A percentile compares a stretch with the other conserved stretches of the same genome.
Conservation (phyloP, 2,888 invertebrate genomes). For the Hetaerina titia region DNA sequence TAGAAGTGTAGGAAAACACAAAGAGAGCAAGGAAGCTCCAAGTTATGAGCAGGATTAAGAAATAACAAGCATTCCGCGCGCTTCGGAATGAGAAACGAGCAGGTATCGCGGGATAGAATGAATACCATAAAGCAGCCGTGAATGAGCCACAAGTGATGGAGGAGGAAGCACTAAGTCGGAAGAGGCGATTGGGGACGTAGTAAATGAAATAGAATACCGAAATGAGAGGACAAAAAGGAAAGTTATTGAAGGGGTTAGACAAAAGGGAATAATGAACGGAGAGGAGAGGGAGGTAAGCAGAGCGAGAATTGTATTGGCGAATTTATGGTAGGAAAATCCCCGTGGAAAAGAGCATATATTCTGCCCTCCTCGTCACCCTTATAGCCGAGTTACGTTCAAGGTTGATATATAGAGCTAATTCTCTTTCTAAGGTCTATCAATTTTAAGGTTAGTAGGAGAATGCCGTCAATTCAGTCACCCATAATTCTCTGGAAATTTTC, state of each 20-base stretch:
- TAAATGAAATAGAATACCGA: not conserved
- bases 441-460: not conserved
- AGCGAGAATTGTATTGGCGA: not conserved
- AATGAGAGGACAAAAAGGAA: not conserved
- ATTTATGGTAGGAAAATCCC: slow-evolving; percentile 31
- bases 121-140: not conserved
- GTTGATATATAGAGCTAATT: not conserved
- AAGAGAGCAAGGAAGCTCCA: not conserved
- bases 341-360: not conserved
- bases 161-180: slow-evolving; percentile 8
- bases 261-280: not conserved
- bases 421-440: not conserved
- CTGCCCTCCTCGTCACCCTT: not conserved
- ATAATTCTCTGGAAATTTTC: not conserved
- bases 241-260: slow-evolving; percentile 23
- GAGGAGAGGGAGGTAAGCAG: not conserved
- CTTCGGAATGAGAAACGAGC: not conserved
- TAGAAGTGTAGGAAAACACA: not conserved
- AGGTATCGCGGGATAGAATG: not conserved
- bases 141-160: not conserved
- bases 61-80: not conserved
- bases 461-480: not conserved
- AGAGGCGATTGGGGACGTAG: not conserved
- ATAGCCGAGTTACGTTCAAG: not conserved
- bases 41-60: not conserved